Evolutionary conservation across 2,888 invertebrate genomes (phyloP), one percentile per base, ranked within the genome.

Genomic region (Agonopterix heracliana): DNA sequence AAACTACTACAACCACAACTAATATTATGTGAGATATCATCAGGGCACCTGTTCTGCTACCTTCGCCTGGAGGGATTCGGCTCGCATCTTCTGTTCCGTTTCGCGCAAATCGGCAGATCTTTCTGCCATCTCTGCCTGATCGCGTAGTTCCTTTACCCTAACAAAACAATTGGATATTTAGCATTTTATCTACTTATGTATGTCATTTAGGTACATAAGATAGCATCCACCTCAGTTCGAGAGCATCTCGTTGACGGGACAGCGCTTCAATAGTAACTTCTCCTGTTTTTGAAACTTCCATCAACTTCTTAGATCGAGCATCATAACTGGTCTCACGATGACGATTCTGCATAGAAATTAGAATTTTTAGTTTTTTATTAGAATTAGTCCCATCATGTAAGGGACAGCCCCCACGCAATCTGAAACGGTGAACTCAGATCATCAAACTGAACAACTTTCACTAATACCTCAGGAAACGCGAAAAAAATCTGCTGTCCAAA

Each of bases 231-330:
- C 88, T 80, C 11, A 74, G 53, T 60, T 88, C 88, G 38, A 88
- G 66, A 14, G 85, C 85, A 63, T 87, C 85, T 11, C 88, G 74
- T 55, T 87, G 88, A 5, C 76, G 76, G 5, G 78, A 75, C 41
- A 88, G 55, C 11, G 77, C 54, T 54, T 85, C 87, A 47, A 87
- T 81, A 0, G 87, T 77, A 0, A 76, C 57, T 73, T 86, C 88
- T 36, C 83, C 87, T 49, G 75, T 83, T 68, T 85, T 87, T 0
- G 88, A 83, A 17, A 78, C 71, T 66, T 86, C 81, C 0, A 81
- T 41, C 48, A 86, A 61, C 55, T 82, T 87, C 59, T 66, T 84
- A 1, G 83, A 82, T 7, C 83, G 74, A 1, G 78, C 75, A 48
- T 86, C 87, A 54, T 70, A 84, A 36, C 71, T 79, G 0, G 72